Percentiles rank a stretch among this genome's conserved stretches.
Conservation (phyloP, 2,888 invertebrate species). For the Bombylius discolor region DNA sequence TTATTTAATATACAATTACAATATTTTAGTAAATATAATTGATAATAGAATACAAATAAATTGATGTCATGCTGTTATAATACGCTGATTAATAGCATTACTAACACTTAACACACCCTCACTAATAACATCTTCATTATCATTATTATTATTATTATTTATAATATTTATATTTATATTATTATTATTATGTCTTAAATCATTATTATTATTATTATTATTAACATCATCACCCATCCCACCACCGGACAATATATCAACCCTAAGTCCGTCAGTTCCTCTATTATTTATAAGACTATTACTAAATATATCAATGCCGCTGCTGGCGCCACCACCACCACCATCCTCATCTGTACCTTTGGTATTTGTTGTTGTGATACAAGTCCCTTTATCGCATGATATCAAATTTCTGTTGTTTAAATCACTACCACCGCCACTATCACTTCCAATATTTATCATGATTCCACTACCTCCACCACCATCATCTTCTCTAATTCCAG, state of each 20-base stretch:
- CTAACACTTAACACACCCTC: slow-evolving; percentile 1
- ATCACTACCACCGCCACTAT: neutral
- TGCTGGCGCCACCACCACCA: no score
- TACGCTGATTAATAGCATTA: slow-evolving; percentile 12
- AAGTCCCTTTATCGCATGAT: slow-evolving; percentile 6
- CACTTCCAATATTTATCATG: neutral
- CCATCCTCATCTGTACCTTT: neutral
- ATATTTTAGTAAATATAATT: slow-evolving; percentile 2
- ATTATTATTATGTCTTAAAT: neutral
- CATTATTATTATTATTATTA: neutral
- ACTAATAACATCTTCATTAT: slow-evolving; percentile 1
- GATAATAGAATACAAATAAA: slow-evolving; percentile 10
- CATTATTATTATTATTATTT: neutral
- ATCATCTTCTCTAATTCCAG: neutral
- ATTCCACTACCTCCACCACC: neutral
- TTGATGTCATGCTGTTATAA: slow-evolving; percentile 15
- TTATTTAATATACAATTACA: slow-evolving; percentile 3
- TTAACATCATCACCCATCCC: neutral
- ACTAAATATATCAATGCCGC: neutral
- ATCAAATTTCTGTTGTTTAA: slow-evolving; percentile 1
- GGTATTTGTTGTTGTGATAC: neutral
- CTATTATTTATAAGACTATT: neutral
- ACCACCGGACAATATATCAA: neutral
- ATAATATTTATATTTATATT: neutral
- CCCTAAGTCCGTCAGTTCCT: neutral